Conservation (phyloP, 30 jellyfish, hydroid and myxozoan genomes). For the Cassiopea xamachana region DNA sequence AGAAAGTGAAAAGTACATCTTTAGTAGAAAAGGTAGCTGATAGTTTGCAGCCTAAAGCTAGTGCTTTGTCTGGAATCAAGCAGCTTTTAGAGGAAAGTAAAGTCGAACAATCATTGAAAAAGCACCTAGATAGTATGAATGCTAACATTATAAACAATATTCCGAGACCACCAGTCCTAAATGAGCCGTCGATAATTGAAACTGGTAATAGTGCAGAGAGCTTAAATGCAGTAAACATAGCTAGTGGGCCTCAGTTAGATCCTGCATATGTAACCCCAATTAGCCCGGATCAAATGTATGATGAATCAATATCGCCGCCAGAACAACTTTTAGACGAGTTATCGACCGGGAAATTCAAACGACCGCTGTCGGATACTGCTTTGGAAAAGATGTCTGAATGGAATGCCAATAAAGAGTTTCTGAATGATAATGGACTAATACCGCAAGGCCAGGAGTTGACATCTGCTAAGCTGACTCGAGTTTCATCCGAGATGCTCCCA, state of each 20-base stretch:
- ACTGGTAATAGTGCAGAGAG: constrained; percentile 6
- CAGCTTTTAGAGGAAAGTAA: constrained; percentile 68
- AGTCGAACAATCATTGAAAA: constrained; percentile 64
- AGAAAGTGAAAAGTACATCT: constrained; percentile 16
- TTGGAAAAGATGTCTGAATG: constrained; percentile 72
- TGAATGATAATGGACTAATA: constrained; percentile 58
- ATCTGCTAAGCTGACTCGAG: constrained; percentile 47
- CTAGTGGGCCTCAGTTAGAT: not conserved
- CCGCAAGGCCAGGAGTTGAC: not conserved
- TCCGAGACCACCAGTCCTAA: constrained; percentile 30
- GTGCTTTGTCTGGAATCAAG: constrained; percentile 62
- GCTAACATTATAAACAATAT: not conserved
- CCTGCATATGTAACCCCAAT: constrained; percentile 68
- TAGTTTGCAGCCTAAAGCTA: constrained; percentile 42
- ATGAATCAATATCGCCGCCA: constrained; percentile 84
- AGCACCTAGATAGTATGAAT: constrained; percentile 38
- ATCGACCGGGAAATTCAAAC: constrained; percentile 75
- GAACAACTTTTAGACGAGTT: constrained; percentile 89
- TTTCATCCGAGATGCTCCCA: constrained; percentile 75
- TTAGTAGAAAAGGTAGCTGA: constrained; percentile 55
- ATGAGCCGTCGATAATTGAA: constrained; percentile 24
- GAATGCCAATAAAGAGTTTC: constrained; percentile 79
- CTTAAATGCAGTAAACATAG: constrained; percentile 17
- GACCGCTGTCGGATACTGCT: constrained; percentile 80
- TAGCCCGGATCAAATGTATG: constrained; percentile 71